phyloP scores from a whole-genome alignment of 2,888 invertebrate species.

The Xiphydria camelus region DNA sequence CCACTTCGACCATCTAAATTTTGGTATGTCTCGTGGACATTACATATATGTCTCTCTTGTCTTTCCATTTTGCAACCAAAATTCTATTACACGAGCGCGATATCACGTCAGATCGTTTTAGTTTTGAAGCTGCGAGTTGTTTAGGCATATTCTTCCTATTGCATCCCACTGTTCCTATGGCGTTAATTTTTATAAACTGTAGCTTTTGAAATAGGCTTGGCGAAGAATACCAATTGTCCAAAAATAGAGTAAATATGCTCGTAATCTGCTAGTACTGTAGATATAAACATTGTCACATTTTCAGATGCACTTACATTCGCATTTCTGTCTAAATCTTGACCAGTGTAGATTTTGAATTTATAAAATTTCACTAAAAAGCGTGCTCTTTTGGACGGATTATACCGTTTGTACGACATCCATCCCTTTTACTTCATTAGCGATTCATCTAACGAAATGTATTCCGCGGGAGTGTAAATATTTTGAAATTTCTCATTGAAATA shows the following conservation, averaged over 20 bases:
- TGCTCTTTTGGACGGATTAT: conserved; percentile 3
- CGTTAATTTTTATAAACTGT: not conserved
- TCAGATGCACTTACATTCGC: conserved; percentile 6
- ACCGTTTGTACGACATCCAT: conserved; percentile 1
- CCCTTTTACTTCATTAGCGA: conserved; percentile 4
- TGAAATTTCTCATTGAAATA: conserved; percentile 22
- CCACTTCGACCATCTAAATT: conserved; percentile 17
- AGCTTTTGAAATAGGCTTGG: conserved; percentile 4
- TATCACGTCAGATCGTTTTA: conserved; percentile 3
- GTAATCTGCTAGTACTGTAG: conserved; percentile 6
- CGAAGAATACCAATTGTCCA: not conserved
- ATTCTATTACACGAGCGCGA: conserved; percentile 1
- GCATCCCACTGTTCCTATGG: conserved; percentile 4
- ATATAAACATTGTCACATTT: conserved; percentile 8
- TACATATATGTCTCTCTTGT: conserved; percentile 21
- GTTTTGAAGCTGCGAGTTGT: conserved; percentile 8
- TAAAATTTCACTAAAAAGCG: not conserved
- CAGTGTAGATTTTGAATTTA: conserved; percentile 9
- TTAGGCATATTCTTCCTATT: conserved; percentile 11
- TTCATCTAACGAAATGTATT: conserved; percentile 17
- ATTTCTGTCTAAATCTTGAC: conserved; percentile 4
- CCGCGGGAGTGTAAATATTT: conserved; percentile 19
- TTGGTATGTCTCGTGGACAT: conserved; percentile 21
- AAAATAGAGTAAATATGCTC: not conserved
- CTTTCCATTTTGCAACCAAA: conserved; percentile 19